Percentiles rank a stretch among this genome's conserved stretches.
phyloP scores from a whole-genome alignment of 2,888 invertebrate species.

The Drosophila paranaensis region DNA sequence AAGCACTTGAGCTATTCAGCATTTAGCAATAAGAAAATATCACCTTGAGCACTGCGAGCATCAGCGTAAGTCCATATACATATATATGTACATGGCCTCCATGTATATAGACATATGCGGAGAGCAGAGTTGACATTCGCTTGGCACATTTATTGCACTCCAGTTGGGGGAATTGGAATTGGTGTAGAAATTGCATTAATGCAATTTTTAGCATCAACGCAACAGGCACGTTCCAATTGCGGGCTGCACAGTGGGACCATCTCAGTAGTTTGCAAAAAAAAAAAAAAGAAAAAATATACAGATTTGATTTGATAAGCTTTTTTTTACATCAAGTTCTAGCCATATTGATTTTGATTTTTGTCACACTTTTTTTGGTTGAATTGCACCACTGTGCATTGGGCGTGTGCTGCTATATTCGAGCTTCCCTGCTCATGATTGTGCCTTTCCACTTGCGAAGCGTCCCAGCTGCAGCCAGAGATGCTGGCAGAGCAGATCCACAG shows the following conservation, averaged over 20 bases:
- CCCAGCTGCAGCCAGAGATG: constrained; percentile 4
- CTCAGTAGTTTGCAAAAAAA: neutral
- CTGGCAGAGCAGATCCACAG: neutral
- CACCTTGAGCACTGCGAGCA: neutral
- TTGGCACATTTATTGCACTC: constrained; percentile 49
- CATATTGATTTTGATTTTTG: neutral
- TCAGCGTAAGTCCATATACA: neutral
- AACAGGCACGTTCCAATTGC: constrained; percentile 12
- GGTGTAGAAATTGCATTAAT: constrained; percentile 58
- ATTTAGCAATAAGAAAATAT: constrained; percentile 2
- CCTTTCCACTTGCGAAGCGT: neutral
- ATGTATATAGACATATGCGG: constrained; percentile 32
- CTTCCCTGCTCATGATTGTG: neutral
- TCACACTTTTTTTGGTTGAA: neutral
- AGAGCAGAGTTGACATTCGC: constrained; percentile 62
- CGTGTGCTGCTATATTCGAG: constrained; percentile 1
- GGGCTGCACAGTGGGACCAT: neutral
- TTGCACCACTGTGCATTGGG: neutral
- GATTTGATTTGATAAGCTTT: no score
- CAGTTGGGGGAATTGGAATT: constrained; percentile 42
- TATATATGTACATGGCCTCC: constrained; percentile 6
- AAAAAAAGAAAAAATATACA: neutral
- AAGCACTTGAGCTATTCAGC: neutral
- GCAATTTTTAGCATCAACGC: constrained; percentile 67
- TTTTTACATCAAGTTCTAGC: neutral